phyloP scores from a whole-genome alignment of 2,888 invertebrate species.

The Epicampocera succincta region DNA sequence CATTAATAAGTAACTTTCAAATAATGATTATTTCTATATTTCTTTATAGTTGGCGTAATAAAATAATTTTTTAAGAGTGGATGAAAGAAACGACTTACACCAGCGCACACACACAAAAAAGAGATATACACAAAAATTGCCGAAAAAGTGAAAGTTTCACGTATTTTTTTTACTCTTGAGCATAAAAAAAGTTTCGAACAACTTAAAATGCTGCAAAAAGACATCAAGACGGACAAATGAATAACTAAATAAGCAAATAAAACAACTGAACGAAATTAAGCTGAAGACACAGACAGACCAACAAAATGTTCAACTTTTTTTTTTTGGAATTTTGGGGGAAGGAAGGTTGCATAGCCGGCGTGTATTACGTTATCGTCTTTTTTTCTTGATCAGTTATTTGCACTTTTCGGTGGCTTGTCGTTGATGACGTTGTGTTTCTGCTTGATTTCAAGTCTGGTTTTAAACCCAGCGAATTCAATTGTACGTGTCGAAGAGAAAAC shows the following conservation, averaged over 20 bases:
- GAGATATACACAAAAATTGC: slow-evolving; percentile 72
- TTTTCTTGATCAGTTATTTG: background rate
- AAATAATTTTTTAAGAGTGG: slow-evolving; percentile 17
- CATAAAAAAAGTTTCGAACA: slow-evolving; percentile 22
- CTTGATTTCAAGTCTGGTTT: background rate
- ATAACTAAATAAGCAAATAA: slow-evolving; percentile 38
- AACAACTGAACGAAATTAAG: slow-evolving; percentile 5
- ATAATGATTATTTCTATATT: slow-evolving; percentile 54
- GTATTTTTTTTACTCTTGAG: slow-evolving; percentile 52
- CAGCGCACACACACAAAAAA: slow-evolving; percentile 19
- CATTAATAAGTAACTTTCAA: slow-evolving; percentile 62
- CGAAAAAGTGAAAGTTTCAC: slow-evolving; percentile 81
- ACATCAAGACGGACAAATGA: slow-evolving; percentile 21
- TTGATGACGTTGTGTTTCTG: slow-evolving; percentile 22
- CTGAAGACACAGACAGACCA: background rate
- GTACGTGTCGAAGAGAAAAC: slow-evolving; percentile 14
- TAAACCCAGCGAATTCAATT: slow-evolving; percentile 36
- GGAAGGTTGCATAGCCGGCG: slow-evolving; percentile 38
- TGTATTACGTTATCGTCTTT: slow-evolving; percentile 46
- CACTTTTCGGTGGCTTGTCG: background rate
- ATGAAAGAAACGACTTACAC: slow-evolving; percentile 26
- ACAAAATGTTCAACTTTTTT: background rate
- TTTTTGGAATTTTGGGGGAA: background rate
- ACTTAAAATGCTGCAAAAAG: slow-evolving; percentile 44
- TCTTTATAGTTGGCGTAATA: slow-evolving; percentile 39